These are phyloP conservation scores for Conistra vaccinii DNA, from an alignment of 2,888 invertebrate genomes.

Conservation along the genomic window DNA sequence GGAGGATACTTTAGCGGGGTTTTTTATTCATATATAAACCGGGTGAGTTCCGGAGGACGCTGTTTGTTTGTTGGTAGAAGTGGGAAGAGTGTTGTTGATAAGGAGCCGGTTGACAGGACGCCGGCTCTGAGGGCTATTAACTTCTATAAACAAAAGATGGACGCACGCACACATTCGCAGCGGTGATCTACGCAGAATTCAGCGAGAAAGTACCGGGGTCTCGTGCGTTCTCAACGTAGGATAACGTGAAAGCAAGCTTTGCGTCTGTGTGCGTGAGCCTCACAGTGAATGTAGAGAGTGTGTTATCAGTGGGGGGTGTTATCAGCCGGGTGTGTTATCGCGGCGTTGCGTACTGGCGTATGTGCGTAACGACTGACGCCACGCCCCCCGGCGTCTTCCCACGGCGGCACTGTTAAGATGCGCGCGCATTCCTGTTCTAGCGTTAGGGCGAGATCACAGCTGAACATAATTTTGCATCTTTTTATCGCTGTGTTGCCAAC, in stretches of 20 bases:
- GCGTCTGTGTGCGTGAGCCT: slow-evolving; percentile 39
- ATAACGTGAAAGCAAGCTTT: slow-evolving; percentile 15
- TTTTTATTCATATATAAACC: slow-evolving; percentile 63
- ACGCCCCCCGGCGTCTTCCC: slow-evolving; percentile 86
- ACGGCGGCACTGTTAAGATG: slow-evolving; percentile 78
- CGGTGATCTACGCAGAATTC: slow-evolving; percentile 14
- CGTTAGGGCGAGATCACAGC: slow-evolving; percentile 81
- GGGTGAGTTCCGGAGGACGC: slow-evolving; percentile 49
- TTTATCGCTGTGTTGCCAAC: slow-evolving; percentile 38
- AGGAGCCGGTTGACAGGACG: slow-evolving; percentile 50
- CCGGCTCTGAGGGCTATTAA: neutral
- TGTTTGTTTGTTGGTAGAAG: slow-evolving; percentile 37
- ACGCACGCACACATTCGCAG: slow-evolving; percentile 16
- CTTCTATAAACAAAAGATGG: neutral
- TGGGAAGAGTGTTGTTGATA: slow-evolving; percentile 50
- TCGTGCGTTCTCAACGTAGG: slow-evolving; percentile 19
- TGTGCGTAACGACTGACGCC: slow-evolving; percentile 85
- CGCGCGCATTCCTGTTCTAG: slow-evolving; percentile 85
- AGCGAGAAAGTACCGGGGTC: slow-evolving; percentile 11
- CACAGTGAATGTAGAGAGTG: slow-evolving; percentile 25
- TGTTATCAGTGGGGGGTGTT: slow-evolving; percentile 32
- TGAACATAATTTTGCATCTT: slow-evolving; percentile 61
- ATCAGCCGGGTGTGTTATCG: slow-evolving; percentile 78
- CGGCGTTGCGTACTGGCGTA: slow-evolving; percentile 82
- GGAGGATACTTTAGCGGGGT: slow-evolving; percentile 42